A percentile compares a stretch with the other conserved stretches of the same genome.
Conservation (phyloP, 2,113 vertebrate species). For the Diadophis punctatus region DNA sequence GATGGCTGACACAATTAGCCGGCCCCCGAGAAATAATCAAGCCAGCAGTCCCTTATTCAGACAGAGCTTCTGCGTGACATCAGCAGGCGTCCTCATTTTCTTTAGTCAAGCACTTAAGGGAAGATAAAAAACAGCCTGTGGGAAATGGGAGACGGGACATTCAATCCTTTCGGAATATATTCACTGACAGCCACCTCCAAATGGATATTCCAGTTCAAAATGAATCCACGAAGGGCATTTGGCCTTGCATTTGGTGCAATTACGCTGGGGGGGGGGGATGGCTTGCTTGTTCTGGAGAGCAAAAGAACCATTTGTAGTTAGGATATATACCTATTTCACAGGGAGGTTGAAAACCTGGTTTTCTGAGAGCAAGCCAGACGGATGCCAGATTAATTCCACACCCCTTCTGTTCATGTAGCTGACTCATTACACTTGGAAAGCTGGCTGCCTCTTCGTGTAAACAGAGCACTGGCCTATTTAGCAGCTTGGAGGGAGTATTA, state of each 20-base stretch:
- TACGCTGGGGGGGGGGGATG: not conserved
- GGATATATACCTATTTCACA: slow-evolving; percentile 42
- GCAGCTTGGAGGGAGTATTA: slow-evolving; percentile 45
- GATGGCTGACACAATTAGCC: not conserved
- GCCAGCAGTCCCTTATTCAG: not conserved
- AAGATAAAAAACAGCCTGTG: accelerated
- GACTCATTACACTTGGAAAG: slow-evolving; percentile 63
- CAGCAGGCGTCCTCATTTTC: not conserved
- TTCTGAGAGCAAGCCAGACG: slow-evolving; percentile 57
- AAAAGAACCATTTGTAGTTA: not conserved
- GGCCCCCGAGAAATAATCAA: not conserved
- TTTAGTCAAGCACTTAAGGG: accelerated
- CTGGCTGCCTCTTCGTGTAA: slow-evolving; percentile 56
- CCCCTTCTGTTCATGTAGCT: slow-evolving; percentile 59
- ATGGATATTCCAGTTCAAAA: not conserved
- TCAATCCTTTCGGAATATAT: not conserved
- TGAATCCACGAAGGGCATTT: accelerated
- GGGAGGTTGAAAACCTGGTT: slow-evolving; percentile 50
- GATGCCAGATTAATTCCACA: slow-evolving; percentile 54
- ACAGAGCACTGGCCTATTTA: slow-evolving; percentile 50
- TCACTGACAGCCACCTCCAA: not conserved
- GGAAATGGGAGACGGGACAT: accelerated
- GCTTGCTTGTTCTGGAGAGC: not conserved
- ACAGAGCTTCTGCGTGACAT: not conserved
- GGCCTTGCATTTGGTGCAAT: accelerated